Base-by-base conservation (phyloP, 2,113 vertebrate species). In the Urocynchramus pylzowi region DNA sequence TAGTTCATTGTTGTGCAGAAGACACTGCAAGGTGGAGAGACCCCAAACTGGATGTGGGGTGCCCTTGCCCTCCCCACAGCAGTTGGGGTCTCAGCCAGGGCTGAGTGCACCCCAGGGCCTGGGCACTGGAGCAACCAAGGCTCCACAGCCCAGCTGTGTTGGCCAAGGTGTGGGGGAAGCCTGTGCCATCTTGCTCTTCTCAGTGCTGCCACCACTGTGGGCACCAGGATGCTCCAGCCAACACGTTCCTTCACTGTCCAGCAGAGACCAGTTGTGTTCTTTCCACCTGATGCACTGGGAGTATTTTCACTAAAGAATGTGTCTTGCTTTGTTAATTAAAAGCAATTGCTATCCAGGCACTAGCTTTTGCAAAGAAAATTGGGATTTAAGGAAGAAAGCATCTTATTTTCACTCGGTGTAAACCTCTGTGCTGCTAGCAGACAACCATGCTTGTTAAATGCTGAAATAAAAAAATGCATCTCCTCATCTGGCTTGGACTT, bases 181-280 rank as follows among this genome's bases (percentile, higher is more conserved):
- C 71, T 24, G 27, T 50, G 79, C 31, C 37, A 27, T 65, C 30
- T 49, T 56, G 45, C 54, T 56, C 13, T 64, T 73, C 35, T 71
- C 63, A 35, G 52, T 31, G 13, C 70, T 92, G 68, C 35, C 77
- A 30, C 18, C 2, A 0, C 74, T 75, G 24, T 30, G 60, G 57
- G 49, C 10, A 44, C 30, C 0, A 0, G 19, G 41, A 59, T 3
- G 5, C 28, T 71, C 56, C 65, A 60, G 37, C 49, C 49, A 56
- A 16, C 0, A 0, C 0, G 0, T 39, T 52, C 26, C 69, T 49
- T 65, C 81, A 33, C 44, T 0, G 1, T 45, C 76, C 68, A 71
- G 87, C 67, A 49, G 65, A 65, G 67, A 76, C 49, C 16, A 57
- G 18, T 42, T 44, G 42, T 53, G 71, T 44, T 59, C 71, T 70